A percentile compares a stretch with the other conserved stretches of the same genome.
phyloP scores from a whole-genome alignment of 2,113 vertebrate genomes.

The Bothrops jararaca region DNA sequence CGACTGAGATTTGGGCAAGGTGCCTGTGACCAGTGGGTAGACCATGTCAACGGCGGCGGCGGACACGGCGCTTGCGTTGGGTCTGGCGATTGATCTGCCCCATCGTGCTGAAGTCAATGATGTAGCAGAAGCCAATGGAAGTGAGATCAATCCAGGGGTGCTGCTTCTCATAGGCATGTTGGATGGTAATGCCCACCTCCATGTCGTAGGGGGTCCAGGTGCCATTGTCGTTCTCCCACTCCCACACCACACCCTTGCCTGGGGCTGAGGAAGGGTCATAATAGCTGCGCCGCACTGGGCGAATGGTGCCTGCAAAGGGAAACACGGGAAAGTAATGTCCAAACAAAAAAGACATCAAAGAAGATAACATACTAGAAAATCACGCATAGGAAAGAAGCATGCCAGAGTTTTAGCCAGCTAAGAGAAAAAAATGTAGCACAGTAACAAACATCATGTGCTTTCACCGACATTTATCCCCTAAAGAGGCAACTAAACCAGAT shows the following conservation, averaged over 20 bases:
- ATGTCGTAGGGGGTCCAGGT: constrained; percentile 77
- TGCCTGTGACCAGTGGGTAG: constrained; percentile 79
- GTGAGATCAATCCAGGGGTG: constrained; percentile 78
- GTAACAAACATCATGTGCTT: not conserved
- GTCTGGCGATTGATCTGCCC: constrained; percentile 80
- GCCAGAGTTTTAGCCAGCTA: not conserved
- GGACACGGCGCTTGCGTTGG: constrained; percentile 80
- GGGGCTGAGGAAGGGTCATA: constrained; percentile 71
- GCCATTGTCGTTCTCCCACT: constrained; percentile 76
- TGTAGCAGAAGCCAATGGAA: constrained; percentile 74
- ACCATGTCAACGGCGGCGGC: constrained; percentile 78
- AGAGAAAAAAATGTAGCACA: not conserved
- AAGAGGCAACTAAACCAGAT: not conserved
- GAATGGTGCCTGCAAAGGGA: constrained; percentile 71
- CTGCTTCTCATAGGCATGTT: constrained; percentile 75
- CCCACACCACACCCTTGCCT: constrained; percentile 76
- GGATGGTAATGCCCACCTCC: constrained; percentile 77
- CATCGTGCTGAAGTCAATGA: constrained; percentile 78
- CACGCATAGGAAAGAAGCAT: not conserved
- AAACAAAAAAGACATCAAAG: not conserved
- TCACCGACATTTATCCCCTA: not conserved
- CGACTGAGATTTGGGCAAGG: constrained; percentile 76
- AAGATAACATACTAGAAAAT: not conserved
- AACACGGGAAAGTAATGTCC: not conserved
- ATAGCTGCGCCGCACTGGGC: constrained; percentile 75